phyloP scores from a whole-genome alignment of 1,140 invertebrate species.

The Oryzaephilus surinamensis region DNA sequence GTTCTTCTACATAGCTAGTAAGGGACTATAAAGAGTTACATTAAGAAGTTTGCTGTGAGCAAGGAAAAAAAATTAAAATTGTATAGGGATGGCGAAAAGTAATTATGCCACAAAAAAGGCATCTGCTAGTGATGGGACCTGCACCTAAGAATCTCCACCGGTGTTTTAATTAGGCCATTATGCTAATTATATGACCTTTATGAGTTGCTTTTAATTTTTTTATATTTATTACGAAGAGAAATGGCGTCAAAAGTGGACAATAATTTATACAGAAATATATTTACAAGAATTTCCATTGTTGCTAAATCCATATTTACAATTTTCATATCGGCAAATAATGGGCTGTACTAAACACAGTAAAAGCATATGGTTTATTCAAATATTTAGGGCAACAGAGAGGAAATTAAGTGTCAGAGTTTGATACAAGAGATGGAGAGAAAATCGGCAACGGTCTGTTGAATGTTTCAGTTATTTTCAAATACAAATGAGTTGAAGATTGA shows the following conservation, averaged over 20 bases:
- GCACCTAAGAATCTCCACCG: slow-evolving; percentile 25
- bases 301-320: too few relatives aligned
- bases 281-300: not conserved
- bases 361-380: slow-evolving; percentile 13
- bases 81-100: slow-evolving; percentile 12
- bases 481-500: slow-evolving; percentile 14
- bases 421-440: slow-evolving; percentile 15
- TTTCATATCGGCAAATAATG: too few relatives aligned
- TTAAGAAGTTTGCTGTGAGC: slow-evolving; percentile 7
- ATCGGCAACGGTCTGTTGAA: slow-evolving; percentile 4
- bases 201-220: slow-evolving; percentile 24
- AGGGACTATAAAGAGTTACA: slow-evolving; percentile 16
- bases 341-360: too few relatives aligned
- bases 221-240: slow-evolving; percentile 4
- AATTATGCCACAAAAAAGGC: slow-evolving; percentile 23
- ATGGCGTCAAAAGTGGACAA: not conserved
- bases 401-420: slow-evolving; percentile 19
- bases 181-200: slow-evolving; percentile 29
- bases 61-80: slow-evolving; percentile 11
- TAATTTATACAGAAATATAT: not conserved
- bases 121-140: slow-evolving; percentile 27
- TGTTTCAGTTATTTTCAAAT: slow-evolving; percentile 14
- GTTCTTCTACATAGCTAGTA: too few relatives aligned
- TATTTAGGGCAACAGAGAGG: slow-evolving; percentile 13
- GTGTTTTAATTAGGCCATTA: slow-evolving; percentile 30